Conservation (phyloP, 2,113 vertebrate genomes). For the Sciurus niger region DNA sequence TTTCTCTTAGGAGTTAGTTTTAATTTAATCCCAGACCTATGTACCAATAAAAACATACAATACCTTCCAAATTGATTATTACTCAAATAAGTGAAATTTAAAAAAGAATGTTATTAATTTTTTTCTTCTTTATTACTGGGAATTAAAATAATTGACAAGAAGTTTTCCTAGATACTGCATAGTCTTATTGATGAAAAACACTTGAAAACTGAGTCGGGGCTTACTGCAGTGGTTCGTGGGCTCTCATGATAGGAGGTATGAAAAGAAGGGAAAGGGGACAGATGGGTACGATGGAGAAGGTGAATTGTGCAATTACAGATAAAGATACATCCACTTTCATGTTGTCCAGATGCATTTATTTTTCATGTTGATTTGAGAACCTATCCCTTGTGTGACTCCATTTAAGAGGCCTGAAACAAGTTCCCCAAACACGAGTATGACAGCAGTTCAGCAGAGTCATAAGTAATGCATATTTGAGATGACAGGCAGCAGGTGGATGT, state of each 20-base stretch:
- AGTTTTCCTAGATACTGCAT: background rate
- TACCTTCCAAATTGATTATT: conserved; percentile 45
- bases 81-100: conserved; percentile 44
- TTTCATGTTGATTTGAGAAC: background rate
- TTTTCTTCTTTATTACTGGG: conserved; percentile 28
- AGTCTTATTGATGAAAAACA: background rate
- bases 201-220: background rate
- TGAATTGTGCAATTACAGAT: background rate
- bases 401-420: background rate
- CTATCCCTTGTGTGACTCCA: background rate
- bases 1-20: conserved; percentile 60
- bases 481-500: background rate
- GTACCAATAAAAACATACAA: background rate
- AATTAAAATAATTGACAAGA: conserved; percentile 51
- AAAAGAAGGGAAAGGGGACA: background rate
- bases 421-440: background rate
- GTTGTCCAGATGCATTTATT: background rate
- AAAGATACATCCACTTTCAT: background rate
- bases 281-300: background rate
- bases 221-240: background rate
- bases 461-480: background rate
- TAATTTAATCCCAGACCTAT: conserved; percentile 3
- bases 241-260: background rate
- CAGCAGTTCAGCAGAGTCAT: background rate
- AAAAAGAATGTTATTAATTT: conserved; percentile 17